Base-by-base conservation (phyloP, 2,113 vertebrate genomes). In the Platichthys flesus region DNA sequence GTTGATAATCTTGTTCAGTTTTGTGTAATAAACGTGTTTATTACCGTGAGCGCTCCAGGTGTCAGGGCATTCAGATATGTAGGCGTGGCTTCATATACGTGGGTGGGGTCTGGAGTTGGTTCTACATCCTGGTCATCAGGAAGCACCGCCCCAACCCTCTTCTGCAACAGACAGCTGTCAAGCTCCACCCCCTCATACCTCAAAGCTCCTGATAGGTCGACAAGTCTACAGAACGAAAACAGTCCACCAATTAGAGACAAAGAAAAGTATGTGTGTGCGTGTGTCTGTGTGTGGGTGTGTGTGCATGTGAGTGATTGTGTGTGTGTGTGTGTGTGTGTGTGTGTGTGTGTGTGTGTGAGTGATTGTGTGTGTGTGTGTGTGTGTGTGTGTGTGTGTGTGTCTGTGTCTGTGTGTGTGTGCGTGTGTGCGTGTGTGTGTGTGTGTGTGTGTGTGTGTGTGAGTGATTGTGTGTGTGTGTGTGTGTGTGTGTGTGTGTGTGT, bases 141-240 rank as follows among this genome's bases (percentile, higher is more conserved):
- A 3, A 90, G 76, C 16, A 93, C 59, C 2, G 61, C 67, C 63
- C 80, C 78, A 23, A 37, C 86, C 63, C 91, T 90, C 79, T 96
- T 94, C 31, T 93, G 92, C 76, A 97, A 91, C 23, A 95, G 79
- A 68, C 98, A 99, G 80, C 93, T 95, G 84, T 95, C 95, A 79
- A 98, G 84, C 81, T 96, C 92, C 31, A 91, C 96, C 0, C 94
- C 91, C 8, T 97, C 91, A 65, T 96, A 95, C 66, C 80, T 91
- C 66, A 95, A 55, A 0, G 95, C 96, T 51, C 79, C 87, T 12
- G 96, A 97, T 80, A 99, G 96, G 94, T 97, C 96, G 56, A 97
- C 54, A 63, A 97, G 88, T 76, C 98, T 99, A 20, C 9, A 45
- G 20, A 49, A 64, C 9, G 7, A 40, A 63, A 72, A 37, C 5